Evolutionary conservation across 2,113 vertebrate species (phyloP).

Genomic region (Sturnira hondurensis): DNA sequence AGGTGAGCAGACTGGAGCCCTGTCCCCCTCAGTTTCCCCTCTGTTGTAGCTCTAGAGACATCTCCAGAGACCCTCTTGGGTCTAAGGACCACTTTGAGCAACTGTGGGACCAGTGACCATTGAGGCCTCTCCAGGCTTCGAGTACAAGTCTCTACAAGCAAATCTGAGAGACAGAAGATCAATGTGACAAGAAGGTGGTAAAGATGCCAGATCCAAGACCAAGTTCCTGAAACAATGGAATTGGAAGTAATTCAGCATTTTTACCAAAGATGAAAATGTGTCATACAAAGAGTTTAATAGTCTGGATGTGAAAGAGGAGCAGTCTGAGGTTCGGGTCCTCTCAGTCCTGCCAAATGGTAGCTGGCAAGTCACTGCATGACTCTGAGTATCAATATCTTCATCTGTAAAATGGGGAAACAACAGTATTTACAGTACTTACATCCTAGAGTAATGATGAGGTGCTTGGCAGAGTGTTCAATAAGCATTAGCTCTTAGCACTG

Average conservation of each 20-base stretch:
- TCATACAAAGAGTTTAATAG: neutral
- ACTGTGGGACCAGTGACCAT: fast-evolving
- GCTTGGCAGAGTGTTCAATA: neutral
- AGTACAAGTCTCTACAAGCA: neutral
- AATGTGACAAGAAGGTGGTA: fast-evolving
- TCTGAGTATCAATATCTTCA: neutral
- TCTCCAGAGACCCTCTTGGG: neutral
- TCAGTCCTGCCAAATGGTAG: neutral
- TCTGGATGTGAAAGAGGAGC: neutral
- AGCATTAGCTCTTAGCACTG: neutral
- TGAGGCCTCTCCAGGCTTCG: neutral
- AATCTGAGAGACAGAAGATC: neutral
- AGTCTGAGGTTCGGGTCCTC: neutral
- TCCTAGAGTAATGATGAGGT: neutral
- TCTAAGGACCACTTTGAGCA: neutral
- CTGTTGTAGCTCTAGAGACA: neutral
- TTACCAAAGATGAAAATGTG: neutral
- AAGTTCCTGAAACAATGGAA: neutral
- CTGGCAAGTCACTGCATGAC: neutral
- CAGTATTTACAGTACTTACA: neutral
- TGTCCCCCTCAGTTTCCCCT: neutral
- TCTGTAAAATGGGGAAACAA: neutral
- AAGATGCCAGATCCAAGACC: neutral
- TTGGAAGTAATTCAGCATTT: neutral
- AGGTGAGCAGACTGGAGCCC: neutral